Base-by-base conservation (phyloP, 2,797 vertebrate genomes). In the Melanotaenia trifasciata region DNA sequence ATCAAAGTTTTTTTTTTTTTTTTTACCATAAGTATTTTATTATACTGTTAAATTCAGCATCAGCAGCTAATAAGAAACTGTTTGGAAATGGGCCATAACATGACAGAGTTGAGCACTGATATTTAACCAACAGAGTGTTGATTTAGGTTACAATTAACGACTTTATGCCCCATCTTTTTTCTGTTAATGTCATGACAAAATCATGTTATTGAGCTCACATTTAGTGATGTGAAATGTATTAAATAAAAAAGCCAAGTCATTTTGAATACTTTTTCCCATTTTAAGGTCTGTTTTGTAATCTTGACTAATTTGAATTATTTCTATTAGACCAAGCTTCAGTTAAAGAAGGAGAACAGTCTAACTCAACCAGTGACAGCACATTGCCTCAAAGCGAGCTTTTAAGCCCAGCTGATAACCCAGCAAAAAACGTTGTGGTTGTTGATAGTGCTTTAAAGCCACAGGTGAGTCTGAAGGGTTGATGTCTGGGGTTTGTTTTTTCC, bases 361-460 rank as follows among this genome's bases (percentile, higher is more conserved):
- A 7, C 43, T 36, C 67, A 0, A 1, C n/a, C 28, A 35, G 53
- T 4, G 13, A 2, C 36, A 14, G 20, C n/a, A n/a, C 72, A 51
- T 43, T 28, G 6, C 58, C 50, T 74, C 68, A 60, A 56, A 72
- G 18, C 0, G 67, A 76, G 11, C 9, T 11, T 0, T 2, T 6
- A 13, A 64, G 82, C 33, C 67, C 67, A 18, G 53, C 76, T 11
- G 2, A 71, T 4, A 81, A 89, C 2, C 57, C 83, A 16, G 11
- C 1, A 2, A 83, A 84, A 0, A 85, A 87, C 22, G 68, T 92
- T 0, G 85, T 90, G 5, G 82, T 96, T 63, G 88, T 97, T 0
- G 94, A 96, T 75, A 94, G 95, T 56, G 78, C 94, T 67, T 87
- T 84, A 1, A 84, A 89, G 20, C 89, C 84, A 2, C 90, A 92